These are phyloP conservation scores for Herpetotheres cachinnans DNA, from an alignment of 2,113 vertebrate genomes.

Conservation along the genomic window DNA sequence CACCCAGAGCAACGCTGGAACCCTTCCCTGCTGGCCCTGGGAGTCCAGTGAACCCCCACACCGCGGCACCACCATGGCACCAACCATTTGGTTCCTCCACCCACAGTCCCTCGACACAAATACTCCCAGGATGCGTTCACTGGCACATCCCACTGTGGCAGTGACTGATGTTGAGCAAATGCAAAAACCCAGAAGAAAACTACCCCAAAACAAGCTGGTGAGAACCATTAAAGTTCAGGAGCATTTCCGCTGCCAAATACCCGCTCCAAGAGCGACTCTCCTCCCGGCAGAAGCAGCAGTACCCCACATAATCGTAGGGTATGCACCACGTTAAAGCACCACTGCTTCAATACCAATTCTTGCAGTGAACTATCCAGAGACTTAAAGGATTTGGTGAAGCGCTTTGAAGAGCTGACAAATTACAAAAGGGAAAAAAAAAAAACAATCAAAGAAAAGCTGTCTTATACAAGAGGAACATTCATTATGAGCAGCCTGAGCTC, in stretches of 20 bases:
- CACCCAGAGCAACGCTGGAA: neutral
- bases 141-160: neutral
- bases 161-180: neutral
- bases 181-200: neutral
- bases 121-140: neutral
- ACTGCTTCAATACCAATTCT: neutral
- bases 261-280: fast-evolving
- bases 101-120: fast-evolving
- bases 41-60: neutral
- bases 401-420: neutral
- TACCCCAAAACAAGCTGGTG: no score
- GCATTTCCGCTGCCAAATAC: neutral
- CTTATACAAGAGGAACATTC: neutral
- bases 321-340: neutral
- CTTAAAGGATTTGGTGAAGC: neutral
- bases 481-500: neutral
- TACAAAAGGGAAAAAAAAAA: neutral
- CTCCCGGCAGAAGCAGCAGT: neutral
- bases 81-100: neutral
- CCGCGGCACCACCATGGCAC: neutral
- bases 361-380: neutral
- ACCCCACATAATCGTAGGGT: neutral
- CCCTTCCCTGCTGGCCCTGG: neutral
- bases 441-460: neutral
- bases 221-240: neutral